These are phyloP conservation scores for Incurvaria masculella DNA, from an alignment of 2,888 invertebrate species.

Conservation along the genomic window DNA sequence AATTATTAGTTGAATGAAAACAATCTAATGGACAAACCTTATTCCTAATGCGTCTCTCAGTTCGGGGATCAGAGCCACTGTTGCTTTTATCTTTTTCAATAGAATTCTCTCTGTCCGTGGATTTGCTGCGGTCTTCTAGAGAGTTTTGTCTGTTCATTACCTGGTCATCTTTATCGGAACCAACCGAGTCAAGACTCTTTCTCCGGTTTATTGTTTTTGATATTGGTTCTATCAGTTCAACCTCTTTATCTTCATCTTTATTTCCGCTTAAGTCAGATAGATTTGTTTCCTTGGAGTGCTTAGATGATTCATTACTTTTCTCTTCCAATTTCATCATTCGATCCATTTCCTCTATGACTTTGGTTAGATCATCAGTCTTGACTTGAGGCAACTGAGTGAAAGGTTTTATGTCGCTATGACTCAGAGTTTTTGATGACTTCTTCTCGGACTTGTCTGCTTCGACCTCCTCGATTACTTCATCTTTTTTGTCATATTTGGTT, in stretches of 20 bases:
- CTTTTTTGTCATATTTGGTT: conserved; percentile 22
- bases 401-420: conserved; percentile 47
- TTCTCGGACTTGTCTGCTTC: conserved; percentile 23
- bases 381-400: conserved; percentile 51
- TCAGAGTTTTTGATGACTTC: conserved; percentile 32
- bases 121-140: conserved; percentile 53
- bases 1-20: too few species aligned
- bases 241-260: conserved; percentile 17
- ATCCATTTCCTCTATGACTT: conserved; percentile 45
- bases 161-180: conserved; percentile 30
- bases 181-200: conserved; percentile 41
- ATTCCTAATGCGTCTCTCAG: conserved; percentile 63
- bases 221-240: conserved; percentile 15
- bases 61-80: conserved; percentile 50
- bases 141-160: conserved; percentile 53
- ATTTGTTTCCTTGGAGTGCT: conserved; percentile 22
- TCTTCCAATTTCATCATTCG: conserved; percentile 40
- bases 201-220: conserved; percentile 29
- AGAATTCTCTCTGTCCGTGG: conserved; percentile 51
- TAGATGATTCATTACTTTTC: conserved; percentile 11
- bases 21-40: conserved; percentile 38
- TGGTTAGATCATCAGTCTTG: conserved; percentile 46
- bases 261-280: conserved; percentile 38
- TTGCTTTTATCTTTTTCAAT: conserved; percentile 52
- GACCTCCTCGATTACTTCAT: conserved; percentile 11